Conservation (phyloP, 2,888 invertebrate genomes). For the Pomacea canaliculata region DNA sequence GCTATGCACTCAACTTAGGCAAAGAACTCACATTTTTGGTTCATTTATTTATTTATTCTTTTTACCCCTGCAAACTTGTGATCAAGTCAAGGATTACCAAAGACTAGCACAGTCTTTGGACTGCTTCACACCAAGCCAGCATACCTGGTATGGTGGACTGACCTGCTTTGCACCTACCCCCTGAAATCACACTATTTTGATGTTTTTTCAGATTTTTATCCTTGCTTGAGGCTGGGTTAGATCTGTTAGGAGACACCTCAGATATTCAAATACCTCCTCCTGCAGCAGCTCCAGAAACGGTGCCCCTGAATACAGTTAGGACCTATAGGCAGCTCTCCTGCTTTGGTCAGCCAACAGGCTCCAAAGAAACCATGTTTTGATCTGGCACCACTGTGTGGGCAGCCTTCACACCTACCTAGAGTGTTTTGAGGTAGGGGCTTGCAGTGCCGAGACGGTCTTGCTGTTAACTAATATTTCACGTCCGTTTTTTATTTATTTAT, state of each 20-base stretch:
- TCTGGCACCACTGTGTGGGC: background rate
- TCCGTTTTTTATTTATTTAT: too few relatives aligned
- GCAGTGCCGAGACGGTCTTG: too few relatives aligned
- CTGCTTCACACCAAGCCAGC: too few relatives aligned
- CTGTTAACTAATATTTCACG: too few relatives aligned
- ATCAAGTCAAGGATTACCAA: too few relatives aligned
- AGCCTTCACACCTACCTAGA: background rate
- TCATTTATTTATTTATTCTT: too few relatives aligned
- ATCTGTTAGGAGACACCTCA: constrained; percentile 23
- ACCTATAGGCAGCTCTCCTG: background rate
- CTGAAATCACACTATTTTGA: background rate
- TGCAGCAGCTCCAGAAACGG: background rate
- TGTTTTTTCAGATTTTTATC: constrained; percentile 21
- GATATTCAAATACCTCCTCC: background rate
- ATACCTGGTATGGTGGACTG: too few relatives aligned
- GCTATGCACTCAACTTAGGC: too few relatives aligned
- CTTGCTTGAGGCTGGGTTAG: constrained; percentile 22
- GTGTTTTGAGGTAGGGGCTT: background rate
- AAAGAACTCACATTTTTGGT: too few relatives aligned
- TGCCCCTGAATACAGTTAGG: constrained; percentile 15
- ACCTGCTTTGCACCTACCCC: too few relatives aligned
- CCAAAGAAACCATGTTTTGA: background rate
- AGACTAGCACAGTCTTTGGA: too few relatives aligned
- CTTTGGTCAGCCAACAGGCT: background rate
- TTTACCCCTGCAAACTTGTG: too few relatives aligned